Percentiles rank a stretch among this genome's conserved stretches.
Evolutionary conservation across 2,113 vertebrate species (phyloP).

Genomic region (Murina feae): DNA sequence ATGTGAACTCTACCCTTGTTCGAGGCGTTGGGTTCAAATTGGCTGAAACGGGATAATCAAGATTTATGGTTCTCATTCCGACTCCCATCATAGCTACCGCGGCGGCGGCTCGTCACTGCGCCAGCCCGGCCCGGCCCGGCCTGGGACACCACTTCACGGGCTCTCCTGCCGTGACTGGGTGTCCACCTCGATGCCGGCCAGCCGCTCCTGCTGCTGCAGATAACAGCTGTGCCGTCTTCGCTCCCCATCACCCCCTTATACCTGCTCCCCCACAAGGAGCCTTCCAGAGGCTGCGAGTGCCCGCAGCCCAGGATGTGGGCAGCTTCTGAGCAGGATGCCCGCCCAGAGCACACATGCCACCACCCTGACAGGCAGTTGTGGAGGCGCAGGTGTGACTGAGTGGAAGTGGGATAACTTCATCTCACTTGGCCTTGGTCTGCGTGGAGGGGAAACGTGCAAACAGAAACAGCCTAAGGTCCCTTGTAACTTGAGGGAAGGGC

Average conservation of each 20-base stretch:
- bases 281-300: background rate
- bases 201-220: conserved; percentile 41
- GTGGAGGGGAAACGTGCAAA: background rate
- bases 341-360: rapidly evolving
- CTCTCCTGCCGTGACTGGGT: conserved; percentile 60
- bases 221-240: background rate
- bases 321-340: rapidly evolving
- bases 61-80: conserved; percentile 82
- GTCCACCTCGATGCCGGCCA: conserved; percentile 59
- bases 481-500: background rate
- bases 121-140: conserved; percentile 45
- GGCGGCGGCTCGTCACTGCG: background rate
- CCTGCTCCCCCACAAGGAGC: background rate
- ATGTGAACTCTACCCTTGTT: conserved; percentile 78
- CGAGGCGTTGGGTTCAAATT: conserved; percentile 80
- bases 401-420: background rate
- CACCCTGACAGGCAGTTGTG: background rate
- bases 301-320: background rate
- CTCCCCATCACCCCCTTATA: background rate
- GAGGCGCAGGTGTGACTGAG: background rate
- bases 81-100: conserved; percentile 69
- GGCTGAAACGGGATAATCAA: conserved; percentile 84
- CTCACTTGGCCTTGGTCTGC: background rate
- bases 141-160: conserved; percentile 57
- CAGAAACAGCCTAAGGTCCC: rapidly evolving